phyloP scores from a whole-genome alignment of 2,888 invertebrate species.

The Torymus texanus region DNA sequence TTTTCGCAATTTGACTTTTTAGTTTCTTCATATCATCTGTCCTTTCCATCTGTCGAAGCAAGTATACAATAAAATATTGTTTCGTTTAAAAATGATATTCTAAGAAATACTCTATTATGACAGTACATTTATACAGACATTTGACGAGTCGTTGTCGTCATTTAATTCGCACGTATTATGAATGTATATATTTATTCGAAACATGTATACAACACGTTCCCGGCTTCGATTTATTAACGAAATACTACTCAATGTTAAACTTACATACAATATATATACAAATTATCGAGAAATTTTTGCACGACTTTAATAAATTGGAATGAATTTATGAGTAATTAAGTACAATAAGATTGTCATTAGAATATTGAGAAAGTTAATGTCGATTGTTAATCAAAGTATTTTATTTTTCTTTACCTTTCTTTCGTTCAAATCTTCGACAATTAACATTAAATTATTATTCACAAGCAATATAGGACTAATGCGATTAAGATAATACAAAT shows the following conservation, averaged over 20 bases:
- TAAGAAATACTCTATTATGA: constrained; percentile 60
- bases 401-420: constrained; percentile 13
- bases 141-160: neutral
- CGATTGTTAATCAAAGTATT: constrained; percentile 2
- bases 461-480: constrained; percentile 41
- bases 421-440: constrained; percentile 3
- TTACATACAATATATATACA: constrained; percentile 46
- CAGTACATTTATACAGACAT: constrained; percentile 48
- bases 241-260: constrained; percentile 41
- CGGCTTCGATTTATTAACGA: constrained; percentile 28
- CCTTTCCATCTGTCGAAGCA: constrained; percentile 42
- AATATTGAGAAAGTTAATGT: constrained; percentile 29
- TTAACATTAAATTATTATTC: constrained; percentile 34
- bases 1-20: constrained; percentile 26
- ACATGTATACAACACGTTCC: constrained; percentile 43
- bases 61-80: constrained; percentile 63
- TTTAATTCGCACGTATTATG: constrained; percentile 34
- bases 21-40: neutral
- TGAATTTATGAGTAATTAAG: constrained; percentile 45
- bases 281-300: constrained; percentile 26
- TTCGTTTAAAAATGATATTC: constrained; percentile 59
- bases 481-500: constrained; percentile 32
- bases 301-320: constrained; percentile 23
- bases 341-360: constrained; percentile 44
- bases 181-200: constrained; percentile 28